phyloP scores from a whole-genome alignment of 2,797 vertebrate genomes.

The Sylvia borin region DNA sequence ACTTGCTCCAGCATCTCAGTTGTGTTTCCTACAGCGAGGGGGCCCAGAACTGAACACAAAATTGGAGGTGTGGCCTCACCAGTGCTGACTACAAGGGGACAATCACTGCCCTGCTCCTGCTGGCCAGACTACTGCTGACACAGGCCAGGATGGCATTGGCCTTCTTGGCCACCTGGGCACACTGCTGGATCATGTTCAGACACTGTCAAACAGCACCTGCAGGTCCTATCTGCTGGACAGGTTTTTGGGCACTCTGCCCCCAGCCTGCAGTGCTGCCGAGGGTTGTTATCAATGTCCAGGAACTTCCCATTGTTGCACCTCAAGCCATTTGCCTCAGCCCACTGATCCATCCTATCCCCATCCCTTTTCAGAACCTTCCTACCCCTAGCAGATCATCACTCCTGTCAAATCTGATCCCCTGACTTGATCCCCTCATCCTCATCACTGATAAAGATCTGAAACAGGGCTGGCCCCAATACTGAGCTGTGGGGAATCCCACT shows the following conservation, averaged over 20 bases:
- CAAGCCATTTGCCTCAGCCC: not conserved
- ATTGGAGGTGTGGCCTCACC: not conserved
- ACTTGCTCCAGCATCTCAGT: not conserved
- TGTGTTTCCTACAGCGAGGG: not conserved
- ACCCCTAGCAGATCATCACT: not conserved
- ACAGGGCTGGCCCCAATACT: rapidly evolving
- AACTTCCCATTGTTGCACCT: not conserved
- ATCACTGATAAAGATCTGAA: not conserved
- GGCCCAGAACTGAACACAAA: not conserved
- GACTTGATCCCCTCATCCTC: not conserved
- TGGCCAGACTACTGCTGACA: not conserved
- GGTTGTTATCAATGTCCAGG: not conserved
- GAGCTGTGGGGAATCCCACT: not conserved
- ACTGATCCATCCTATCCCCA: not conserved
- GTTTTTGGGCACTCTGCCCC: not conserved
- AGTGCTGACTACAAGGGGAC: not conserved
- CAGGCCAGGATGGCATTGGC: not conserved
- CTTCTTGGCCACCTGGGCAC: not conserved
- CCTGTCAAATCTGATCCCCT: not conserved
- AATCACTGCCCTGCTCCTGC: not conserved
- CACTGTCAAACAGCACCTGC: rapidly evolving
- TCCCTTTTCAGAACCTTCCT: not conserved
- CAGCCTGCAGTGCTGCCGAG: not conserved
- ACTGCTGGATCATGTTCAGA: not conserved
- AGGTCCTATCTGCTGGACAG: not conserved